Evolutionary conservation across 2,797 vertebrate species (phyloP).

Genomic region (Sebastes aleutianus): DNA sequence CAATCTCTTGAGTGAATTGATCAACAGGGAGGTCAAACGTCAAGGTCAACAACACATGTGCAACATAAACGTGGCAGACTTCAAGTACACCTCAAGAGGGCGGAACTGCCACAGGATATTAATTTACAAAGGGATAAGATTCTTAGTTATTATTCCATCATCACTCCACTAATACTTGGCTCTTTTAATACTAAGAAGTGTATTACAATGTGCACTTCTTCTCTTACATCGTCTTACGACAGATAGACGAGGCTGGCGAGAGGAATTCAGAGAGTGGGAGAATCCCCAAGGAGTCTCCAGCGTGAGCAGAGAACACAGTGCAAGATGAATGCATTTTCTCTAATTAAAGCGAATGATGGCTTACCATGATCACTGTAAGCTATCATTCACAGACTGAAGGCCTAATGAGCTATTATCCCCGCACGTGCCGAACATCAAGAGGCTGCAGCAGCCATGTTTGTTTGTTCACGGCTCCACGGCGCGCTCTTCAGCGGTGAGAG

Average conservation of each 20-base stretch:
- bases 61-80: background rate
- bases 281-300: conserved; percentile 66
- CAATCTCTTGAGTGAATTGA: background rate
- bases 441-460: conserved; percentile 17
- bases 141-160: conserved; percentile 18
- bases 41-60: background rate
- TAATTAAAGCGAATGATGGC: conserved; percentile 73
- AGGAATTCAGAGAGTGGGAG: conserved; percentile 64
- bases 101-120: background rate
- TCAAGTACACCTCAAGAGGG: background rate
- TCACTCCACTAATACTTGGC: conserved; percentile 31
- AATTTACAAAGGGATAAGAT: background rate
- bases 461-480: conserved; percentile 21
- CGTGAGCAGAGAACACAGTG: conserved; percentile 54
- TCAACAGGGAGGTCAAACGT: background rate
- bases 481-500: background rate
- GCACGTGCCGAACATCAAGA: conserved; percentile 42
- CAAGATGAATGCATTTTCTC: conserved; percentile 68
- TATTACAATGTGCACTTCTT: conserved; percentile 64
- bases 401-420: conserved; percentile 63
- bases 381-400: conserved; percentile 46
- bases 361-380: conserved; percentile 50
- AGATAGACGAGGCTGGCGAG: conserved; percentile 51
- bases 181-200: conserved; percentile 42
- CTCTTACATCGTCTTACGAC: conserved; percentile 77